Percentiles rank a stretch among this genome's conserved stretches.
Conservation (phyloP, 1,140 invertebrate genomes). For the Drosophila obscura region DNA sequence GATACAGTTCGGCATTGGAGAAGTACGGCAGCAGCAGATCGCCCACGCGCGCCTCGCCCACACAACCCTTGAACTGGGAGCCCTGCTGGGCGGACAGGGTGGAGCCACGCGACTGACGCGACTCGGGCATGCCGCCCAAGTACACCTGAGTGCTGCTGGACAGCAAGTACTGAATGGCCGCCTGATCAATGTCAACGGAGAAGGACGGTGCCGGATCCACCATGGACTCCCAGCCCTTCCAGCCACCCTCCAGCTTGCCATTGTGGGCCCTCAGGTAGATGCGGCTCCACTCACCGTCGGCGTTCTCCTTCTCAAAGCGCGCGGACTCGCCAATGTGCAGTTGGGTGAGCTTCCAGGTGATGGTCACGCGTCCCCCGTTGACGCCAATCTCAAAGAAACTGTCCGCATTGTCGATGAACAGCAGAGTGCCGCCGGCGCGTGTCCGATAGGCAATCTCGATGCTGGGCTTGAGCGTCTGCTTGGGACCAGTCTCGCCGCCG, state of each 20-base stretch:
- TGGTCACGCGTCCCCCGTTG: slow-evolving; percentile 87
- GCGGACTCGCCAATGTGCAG: slow-evolving; percentile 84
- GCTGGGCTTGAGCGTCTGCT: slow-evolving; percentile 68
- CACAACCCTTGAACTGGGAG: slow-evolving; percentile 91
- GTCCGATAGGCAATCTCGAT: slow-evolving; percentile 88
- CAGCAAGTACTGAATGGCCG: slow-evolving; percentile 72
- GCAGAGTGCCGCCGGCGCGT: slow-evolving; percentile 89
- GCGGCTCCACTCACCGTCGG: slow-evolving; percentile 88
- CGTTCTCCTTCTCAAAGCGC: slow-evolving; percentile 86
- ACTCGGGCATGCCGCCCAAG: slow-evolving; percentile 78
- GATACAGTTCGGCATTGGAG: slow-evolving; percentile 88
- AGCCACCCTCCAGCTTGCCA: slow-evolving; percentile 85
- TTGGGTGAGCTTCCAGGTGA: slow-evolving; percentile 87
- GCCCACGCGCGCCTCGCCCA: slow-evolving; percentile 95
- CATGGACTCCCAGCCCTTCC: slow-evolving; percentile 83
- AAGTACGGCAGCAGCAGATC: slow-evolving; percentile 95
- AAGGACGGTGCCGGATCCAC: slow-evolving; percentile 77
- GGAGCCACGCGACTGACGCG: slow-evolving; percentile 70
- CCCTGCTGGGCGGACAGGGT: slow-evolving; percentile 81
- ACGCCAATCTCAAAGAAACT: slow-evolving; percentile 89
- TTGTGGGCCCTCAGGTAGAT: slow-evolving; percentile 85
- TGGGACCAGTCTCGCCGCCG: slow-evolving; percentile 49
- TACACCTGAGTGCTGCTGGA: slow-evolving; percentile 75
- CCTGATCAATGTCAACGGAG: slow-evolving; percentile 72
- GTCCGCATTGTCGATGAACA: slow-evolving; percentile 85